Evolutionary conservation across 37 sponge, comb jelly and placozoan species (phyloP), one percentile per base, ranked within the genome.

Genomic region (Theonella swinhoei): DNA sequence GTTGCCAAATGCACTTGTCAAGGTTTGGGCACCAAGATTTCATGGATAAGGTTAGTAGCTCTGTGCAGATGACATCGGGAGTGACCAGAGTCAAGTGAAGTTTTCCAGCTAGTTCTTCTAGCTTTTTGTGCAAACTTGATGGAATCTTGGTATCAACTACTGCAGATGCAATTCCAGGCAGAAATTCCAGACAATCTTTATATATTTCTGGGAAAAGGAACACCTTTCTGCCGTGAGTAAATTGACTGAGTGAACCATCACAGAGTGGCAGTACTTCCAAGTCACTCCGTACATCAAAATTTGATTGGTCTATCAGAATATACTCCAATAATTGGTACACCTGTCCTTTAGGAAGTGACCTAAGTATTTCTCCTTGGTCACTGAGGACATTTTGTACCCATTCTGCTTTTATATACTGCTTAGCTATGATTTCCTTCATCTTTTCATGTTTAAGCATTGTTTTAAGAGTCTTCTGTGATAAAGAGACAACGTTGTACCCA

Each of bases 381-480:
- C 14, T 47, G 7, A 47, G 14, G 14, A 14, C 54, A 17, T 47
- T 47, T 47, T 82, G 71, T 4, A 75, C 66, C 24, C 72, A 17
- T 26, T 69, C 26, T 73, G 89, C 84, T 19, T 64, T 74, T 3
- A 89, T 68, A 39, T 43, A 38, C 2, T 33, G 42, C 19, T 42
- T 25, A 23, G 9, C 3, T 17, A 80, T 39, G 19, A 80, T 42
- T 11, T 80, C 30, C 1, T 29, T 37, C 58, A 80, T 24, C 23
- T 24, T 42, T 1, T 75, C 40, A 68, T 37, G 0, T 39, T 2
- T 26, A 14, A 40, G 28, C 4, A 87, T 42, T 20, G 80, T 83
- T 11, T 78, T 40, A 35, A 78, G 60, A 26, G 83, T 58, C 65
- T 36, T 54, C 3, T 20, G 67, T 72, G 91, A 87, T 5, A 91